Evolutionary conservation across 1,140 invertebrate species (phyloP).

Genomic region (Tenebrio molitor): DNA sequence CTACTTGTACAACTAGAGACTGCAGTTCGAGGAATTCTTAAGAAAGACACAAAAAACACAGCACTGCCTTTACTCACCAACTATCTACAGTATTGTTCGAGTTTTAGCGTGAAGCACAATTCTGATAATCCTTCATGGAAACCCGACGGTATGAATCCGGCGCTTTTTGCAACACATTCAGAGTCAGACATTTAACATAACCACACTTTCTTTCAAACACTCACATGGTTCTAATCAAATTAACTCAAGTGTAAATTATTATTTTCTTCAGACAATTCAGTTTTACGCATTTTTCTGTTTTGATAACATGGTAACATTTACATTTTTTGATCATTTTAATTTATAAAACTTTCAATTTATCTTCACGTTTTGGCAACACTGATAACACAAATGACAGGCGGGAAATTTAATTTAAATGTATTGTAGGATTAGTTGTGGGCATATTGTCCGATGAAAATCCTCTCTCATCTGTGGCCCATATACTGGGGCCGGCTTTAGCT

Average conservation of each 20-base stretch:
- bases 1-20: conserved; percentile 61
- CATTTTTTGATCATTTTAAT: too few species aligned
- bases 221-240: too few species aligned
- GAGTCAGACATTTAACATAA: conserved; percentile 5
- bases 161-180: neutral
- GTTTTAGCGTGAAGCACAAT: conserved; percentile 62
- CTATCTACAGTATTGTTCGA: conserved; percentile 61
- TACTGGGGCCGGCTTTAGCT: conserved; percentile 60
- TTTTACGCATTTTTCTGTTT: too few species aligned
- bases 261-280: too few species aligned
- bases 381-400: too few species aligned
- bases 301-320: too few species aligned
- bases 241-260: too few species aligned
- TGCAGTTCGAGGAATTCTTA: conserved; percentile 54
- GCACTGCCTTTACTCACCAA: conserved; percentile 52
- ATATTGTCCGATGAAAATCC: conserved; percentile 54
- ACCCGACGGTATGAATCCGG: conserved; percentile 40
- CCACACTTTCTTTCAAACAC: conserved; percentile 29
- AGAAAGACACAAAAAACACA: conserved; percentile 57
- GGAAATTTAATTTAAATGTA: neutral
- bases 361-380: too few species aligned
- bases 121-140: conserved; percentile 62
- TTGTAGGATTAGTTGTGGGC: conserved; percentile 50
- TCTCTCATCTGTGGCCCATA: conserved; percentile 54
- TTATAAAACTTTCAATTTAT: too few species aligned